A percentile compares a stretch with the other conserved stretches of the same genome.
Conservation (phyloP, 2,113 vertebrate genomes). For the Malurus melanocephalus region DNA sequence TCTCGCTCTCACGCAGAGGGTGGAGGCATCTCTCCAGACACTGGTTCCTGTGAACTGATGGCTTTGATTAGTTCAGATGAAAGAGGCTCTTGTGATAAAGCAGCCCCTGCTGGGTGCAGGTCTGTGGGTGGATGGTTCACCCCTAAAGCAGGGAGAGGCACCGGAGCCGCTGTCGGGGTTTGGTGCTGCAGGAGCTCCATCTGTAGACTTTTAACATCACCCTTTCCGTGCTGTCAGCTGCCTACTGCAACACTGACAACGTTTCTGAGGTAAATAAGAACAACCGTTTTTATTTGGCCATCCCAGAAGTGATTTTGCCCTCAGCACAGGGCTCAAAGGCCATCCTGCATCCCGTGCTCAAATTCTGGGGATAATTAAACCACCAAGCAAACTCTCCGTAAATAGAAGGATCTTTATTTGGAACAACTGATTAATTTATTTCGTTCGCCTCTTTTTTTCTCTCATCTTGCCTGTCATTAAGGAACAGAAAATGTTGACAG, state of each 20-base stretch:
- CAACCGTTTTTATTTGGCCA: neutral
- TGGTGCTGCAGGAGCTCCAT: constrained; percentile 21
- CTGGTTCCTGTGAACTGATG: constrained; percentile 33
- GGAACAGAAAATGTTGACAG: neutral
- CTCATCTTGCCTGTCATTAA: neutral
- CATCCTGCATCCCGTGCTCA: neutral
- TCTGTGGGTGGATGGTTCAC: constrained; percentile 35
- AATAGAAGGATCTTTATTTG: neutral
- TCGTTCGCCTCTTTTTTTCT: neutral
- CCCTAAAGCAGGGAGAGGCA: neutral
- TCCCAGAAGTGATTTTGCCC: neutral
- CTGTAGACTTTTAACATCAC: neutral
- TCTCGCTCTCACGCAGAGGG: neutral
- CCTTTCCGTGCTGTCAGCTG: neutral
- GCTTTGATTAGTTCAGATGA: constrained; percentile 59
- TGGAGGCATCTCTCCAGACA: neutral
- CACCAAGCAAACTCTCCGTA: neutral
- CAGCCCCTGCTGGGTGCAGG: constrained; percentile 21
- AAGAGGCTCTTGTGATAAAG: constrained; percentile 25
- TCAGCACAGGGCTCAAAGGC: neutral
- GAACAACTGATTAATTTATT: neutral
- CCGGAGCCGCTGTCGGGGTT: neutral
- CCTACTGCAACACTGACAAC: neutral
- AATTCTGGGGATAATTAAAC: neutral
- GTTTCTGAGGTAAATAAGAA: neutral